Percentiles rank a stretch among this genome's conserved stretches.
These are phyloP conservation scores for Mercenaria mercenaria DNA, from an alignment of 1,140 invertebrate species.

Conservation along the genomic window DNA sequence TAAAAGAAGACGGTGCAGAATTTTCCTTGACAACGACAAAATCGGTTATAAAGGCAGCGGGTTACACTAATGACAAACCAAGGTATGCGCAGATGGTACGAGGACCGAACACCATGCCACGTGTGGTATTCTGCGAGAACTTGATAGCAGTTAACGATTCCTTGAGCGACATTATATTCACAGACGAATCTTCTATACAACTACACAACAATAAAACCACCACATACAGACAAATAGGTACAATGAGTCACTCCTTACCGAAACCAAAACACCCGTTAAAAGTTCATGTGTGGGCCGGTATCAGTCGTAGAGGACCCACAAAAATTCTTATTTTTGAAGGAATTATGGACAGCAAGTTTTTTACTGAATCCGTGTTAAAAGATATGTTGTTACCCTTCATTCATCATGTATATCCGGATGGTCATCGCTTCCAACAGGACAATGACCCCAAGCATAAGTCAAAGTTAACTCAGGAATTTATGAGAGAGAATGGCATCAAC, in stretches of 20 bases:
- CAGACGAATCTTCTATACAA: not conserved
- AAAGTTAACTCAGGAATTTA: not conserved
- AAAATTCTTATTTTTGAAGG: slow-evolving; percentile 49
- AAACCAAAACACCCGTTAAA: slow-evolving; percentile 28
- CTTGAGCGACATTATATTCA: not conserved
- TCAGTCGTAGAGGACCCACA: not conserved
- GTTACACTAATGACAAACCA: not conserved
- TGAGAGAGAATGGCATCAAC: slow-evolving; percentile 42
- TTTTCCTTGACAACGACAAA: not conserved
- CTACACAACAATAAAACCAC: not conserved
- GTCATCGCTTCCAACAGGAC: slow-evolving; percentile 40
- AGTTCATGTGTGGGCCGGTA: slow-evolving; percentile 34
- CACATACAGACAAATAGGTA: not conserved
- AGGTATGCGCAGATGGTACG: slow-evolving; percentile 6
- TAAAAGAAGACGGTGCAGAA: not conserved
- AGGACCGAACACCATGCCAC: not conserved
- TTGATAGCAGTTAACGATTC: not conserved
- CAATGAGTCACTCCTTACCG: not conserved
- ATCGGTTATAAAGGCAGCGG: not conserved
- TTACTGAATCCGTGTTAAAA: not conserved
- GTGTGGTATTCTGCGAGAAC: not conserved
- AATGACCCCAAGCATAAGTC: slow-evolving; percentile 57
- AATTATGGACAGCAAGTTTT: slow-evolving; percentile 21
- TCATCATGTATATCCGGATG: not conserved
- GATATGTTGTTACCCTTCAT: not conserved